Evolutionary conservation across 2,888 invertebrate species (phyloP).

Genomic region (Herminia tarsipennalis): DNA sequence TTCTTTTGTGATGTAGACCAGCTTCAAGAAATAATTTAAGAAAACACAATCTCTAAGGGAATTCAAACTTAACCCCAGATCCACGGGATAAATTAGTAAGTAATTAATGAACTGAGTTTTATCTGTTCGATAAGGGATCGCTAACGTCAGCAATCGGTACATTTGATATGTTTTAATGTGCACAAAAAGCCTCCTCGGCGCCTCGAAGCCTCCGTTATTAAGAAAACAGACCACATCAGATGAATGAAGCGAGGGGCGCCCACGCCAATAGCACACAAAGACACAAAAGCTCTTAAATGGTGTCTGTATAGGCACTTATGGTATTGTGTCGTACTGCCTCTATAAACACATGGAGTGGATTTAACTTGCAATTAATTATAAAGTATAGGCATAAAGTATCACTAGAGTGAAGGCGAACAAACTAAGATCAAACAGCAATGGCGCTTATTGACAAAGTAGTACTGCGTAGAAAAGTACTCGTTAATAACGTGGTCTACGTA

Average conservation of each 20-base stretch:
- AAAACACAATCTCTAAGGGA: too few relatives aligned
- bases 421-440: background rate
- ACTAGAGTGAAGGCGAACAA: background rate
- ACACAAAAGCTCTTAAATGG: constrained; percentile 70
- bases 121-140: background rate
- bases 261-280: constrained; percentile 66
- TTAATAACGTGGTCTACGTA: background rate
- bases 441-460: too few relatives aligned
- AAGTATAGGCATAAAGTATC: background rate
- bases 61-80: too few relatives aligned
- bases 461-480: constrained; percentile 5
- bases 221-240: constrained; percentile 71
- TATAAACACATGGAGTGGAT: constrained; percentile 35
- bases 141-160: constrained; percentile 18
- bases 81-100: too few relatives aligned
- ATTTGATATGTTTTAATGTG: constrained; percentile 35
- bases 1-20: too few relatives aligned
- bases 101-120: too few relatives aligned
- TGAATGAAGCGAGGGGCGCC: constrained; percentile 78
- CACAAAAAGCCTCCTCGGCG: constrained; percentile 56
- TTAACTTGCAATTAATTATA: constrained; percentile 39
- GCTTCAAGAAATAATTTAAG: too few relatives aligned
- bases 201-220: constrained; percentile 67
- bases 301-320: constrained; percentile 53
- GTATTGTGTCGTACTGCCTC: constrained; percentile 46